Percentiles rank a stretch among this genome's conserved stretches.
These are phyloP conservation scores for Lymantria monacha DNA, from an alignment of 2,888 invertebrate genomes.

Conservation along the genomic window DNA sequence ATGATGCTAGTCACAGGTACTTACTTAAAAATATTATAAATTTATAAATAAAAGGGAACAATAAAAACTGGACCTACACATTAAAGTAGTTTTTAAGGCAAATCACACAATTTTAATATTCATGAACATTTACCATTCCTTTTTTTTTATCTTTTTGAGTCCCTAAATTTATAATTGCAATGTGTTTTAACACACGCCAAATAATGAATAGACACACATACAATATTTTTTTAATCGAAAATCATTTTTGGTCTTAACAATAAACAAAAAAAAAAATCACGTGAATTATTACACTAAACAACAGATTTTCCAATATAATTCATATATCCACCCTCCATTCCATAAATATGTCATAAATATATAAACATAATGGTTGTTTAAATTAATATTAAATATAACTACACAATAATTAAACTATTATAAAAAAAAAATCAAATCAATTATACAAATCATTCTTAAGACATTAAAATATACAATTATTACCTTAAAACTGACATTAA, in stretches of 20 bases:
- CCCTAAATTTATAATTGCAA: not conserved
- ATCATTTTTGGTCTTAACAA: not conserved
- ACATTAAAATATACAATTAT: not conserved
- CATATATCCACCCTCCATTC: not conserved
- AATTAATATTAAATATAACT: not conserved
- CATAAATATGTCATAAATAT: not conserved
- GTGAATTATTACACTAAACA: not conserved
- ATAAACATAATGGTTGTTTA: not conserved
- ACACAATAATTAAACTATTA: not conserved
- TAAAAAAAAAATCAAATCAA: not conserved
- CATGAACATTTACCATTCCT: not conserved
- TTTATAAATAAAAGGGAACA: not conserved
- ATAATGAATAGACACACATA: not conserved
- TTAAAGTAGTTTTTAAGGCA: not conserved
- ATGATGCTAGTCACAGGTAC: not conserved
- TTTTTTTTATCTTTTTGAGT: not conserved
- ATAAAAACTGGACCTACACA: not conserved
- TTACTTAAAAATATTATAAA: conserved; percentile 1
- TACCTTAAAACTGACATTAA: not conserved
- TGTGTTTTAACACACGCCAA: not conserved
- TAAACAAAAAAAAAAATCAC: not conserved
- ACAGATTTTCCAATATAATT: not conserved
- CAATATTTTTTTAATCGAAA: too few species aligned
- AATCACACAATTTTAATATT: not conserved
- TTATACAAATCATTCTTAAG: not conserved